A percentile compares a stretch with the other conserved stretches of the same genome.
phyloP scores from a whole-genome alignment of 2,797 vertebrate genomes.

The Melanotaenia nigrans region DNA sequence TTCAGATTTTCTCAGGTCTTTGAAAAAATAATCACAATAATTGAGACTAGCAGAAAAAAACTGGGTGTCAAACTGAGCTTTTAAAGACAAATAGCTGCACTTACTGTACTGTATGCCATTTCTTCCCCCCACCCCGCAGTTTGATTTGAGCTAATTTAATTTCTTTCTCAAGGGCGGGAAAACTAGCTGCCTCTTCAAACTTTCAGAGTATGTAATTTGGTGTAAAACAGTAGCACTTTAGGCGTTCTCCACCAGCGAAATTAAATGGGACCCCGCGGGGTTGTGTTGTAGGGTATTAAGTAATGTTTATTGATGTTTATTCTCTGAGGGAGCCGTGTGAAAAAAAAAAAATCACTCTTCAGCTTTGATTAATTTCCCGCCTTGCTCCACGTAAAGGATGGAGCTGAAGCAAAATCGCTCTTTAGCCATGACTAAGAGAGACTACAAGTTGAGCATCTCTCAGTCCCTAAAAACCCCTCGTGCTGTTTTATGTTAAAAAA shows the following conservation, averaged over 20 bases:
- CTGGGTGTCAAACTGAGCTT: conserved; percentile 63
- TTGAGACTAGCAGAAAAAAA: conserved; percentile 30
- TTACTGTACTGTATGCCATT: conserved; percentile 41
- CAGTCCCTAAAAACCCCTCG: conserved; percentile 68
- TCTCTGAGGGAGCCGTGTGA: conserved; percentile 75
- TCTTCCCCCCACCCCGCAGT: conserved; percentile 15
- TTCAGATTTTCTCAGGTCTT: conserved; percentile 30
- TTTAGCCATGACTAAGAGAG: conserved; percentile 78
- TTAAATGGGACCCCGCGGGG: conserved; percentile 82
- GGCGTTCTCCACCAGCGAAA: conserved; percentile 81
- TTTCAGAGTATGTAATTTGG: conserved; percentile 82
- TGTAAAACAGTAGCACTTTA: conserved; percentile 84
- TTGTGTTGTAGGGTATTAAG: conserved; percentile 83
- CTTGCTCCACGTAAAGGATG: conserved; percentile 77
- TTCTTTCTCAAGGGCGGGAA: conserved; percentile 78
- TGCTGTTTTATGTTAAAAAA: conserved; percentile 74
- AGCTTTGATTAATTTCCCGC: conserved; percentile 83
- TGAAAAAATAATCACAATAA: conserved; percentile 13
- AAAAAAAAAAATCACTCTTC: conserved; percentile 77
- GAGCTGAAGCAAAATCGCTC: conserved; percentile 73
- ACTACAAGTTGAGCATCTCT: conserved; percentile 73
- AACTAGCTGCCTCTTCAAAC: conserved; percentile 79
- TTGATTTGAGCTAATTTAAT: conserved; percentile 78
- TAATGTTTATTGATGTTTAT: conserved; percentile 87
- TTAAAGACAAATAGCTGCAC: conserved; percentile 63